Evolutionary conservation across 2,888 invertebrate species (phyloP).

Genomic region (Chymomyza procnemis): DNA sequence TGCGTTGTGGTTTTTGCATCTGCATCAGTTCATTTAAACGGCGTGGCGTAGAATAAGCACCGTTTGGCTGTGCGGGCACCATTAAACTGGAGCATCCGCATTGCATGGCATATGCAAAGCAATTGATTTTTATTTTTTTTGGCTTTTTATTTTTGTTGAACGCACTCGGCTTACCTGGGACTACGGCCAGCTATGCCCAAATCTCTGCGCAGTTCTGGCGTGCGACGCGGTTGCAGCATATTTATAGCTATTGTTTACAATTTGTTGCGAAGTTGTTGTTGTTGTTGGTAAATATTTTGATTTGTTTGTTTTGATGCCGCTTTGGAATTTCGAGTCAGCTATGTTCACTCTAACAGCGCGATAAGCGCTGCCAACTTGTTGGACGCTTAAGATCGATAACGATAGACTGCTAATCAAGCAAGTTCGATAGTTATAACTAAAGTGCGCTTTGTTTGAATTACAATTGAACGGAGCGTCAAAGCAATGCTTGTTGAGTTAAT

Average conservation of each 20-base stretch:
- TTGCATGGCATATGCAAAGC: not conserved
- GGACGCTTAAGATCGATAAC: not conserved
- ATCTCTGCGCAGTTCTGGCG: not conserved
- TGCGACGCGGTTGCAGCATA: not conserved
- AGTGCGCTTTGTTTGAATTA: not conserved
- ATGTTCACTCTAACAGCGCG: not conserved
- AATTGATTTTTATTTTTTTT: not conserved
- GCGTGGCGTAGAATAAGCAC: slow-evolving; percentile 16
- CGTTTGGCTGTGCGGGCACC: not conserved
- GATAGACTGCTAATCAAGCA: not conserved
- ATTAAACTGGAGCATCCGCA: not conserved
- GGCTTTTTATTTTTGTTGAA: not conserved
- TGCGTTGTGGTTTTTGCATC: slow-evolving; percentile 7
- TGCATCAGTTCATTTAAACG: slow-evolving; percentile 21
- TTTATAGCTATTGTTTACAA: not conserved
- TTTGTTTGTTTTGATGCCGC: not conserved
- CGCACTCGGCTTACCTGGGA: not conserved
- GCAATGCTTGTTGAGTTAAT: not conserved
- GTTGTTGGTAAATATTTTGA: not conserved
- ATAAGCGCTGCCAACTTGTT: not conserved
- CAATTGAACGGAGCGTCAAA: not conserved
- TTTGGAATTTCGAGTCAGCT: not conserved
- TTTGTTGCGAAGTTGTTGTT: not conserved
- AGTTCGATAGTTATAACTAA: not conserved
- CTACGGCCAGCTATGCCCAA: not conserved